phyloP scores from a whole-genome alignment of 1,140 invertebrate species.

The Lycorma delicatula region DNA sequence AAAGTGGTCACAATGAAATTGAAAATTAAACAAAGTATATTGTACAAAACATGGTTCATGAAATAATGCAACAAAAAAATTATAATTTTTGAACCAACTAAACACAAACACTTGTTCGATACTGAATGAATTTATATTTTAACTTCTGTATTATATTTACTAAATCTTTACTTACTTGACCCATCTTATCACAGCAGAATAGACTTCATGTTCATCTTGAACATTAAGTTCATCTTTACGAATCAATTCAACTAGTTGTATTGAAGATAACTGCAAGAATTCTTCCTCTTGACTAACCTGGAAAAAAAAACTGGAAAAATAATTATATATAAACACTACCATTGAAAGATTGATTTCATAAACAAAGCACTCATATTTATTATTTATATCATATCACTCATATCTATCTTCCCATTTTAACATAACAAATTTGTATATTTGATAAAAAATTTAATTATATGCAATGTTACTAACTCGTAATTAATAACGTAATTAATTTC shows the following conservation, averaged over 20 bases:
- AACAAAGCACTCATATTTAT: neutral
- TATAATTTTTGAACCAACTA: neutral
- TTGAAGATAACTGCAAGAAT: conserved; percentile 70
- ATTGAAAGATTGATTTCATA: neutral
- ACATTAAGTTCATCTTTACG: conserved; percentile 84
- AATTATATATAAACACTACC: neutral
- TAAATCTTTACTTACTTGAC: conserved; percentile 35
- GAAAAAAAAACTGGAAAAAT: conserved; percentile 20
- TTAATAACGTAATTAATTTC: no score
- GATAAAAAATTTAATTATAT: no score
- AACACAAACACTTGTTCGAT: neutral
- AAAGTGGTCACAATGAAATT: no score
- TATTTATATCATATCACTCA: no score
- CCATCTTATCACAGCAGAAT: conserved; percentile 86
- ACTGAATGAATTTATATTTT: neutral
- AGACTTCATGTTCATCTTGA: conserved; percentile 82
- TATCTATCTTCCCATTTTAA: no score
- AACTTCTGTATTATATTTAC: neutral
- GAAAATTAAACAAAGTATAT: no score
- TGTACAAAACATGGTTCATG: no score
- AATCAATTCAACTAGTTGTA: conserved; percentile 70
- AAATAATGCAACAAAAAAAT: no score
- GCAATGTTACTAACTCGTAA: no score
- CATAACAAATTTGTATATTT: no score
- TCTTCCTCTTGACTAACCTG: conserved; percentile 84